Conservation (phyloP, 1,140 invertebrate genomes). For the Pissodes strobi region DNA sequence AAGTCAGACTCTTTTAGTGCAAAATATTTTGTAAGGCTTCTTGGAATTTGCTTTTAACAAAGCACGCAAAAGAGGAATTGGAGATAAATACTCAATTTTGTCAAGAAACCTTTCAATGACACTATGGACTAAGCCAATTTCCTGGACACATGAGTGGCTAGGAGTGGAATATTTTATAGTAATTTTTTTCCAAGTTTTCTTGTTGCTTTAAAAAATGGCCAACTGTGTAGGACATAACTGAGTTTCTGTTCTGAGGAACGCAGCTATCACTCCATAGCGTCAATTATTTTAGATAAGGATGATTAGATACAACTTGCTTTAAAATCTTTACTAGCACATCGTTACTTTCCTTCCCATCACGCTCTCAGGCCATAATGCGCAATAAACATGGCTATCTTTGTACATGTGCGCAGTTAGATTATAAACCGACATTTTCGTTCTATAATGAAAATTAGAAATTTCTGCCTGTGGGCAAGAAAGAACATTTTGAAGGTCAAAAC, state of each 20-base stretch:
- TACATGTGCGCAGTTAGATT: slow-evolving; percentile 41
- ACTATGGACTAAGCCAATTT: slow-evolving; percentile 44
- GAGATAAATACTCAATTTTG: slow-evolving; percentile 41
- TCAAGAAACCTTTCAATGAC: slow-evolving; percentile 41
- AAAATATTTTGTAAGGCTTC: slow-evolving; percentile 31
- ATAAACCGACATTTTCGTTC: slow-evolving; percentile 42
- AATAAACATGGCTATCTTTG: slow-evolving; percentile 36
- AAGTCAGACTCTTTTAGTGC: slow-evolving; percentile 26
- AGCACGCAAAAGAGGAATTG: slow-evolving; percentile 31
- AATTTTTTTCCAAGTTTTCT: slow-evolving; percentile 34
- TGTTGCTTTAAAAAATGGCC: no score
- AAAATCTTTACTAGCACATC: slow-evolving; percentile 41
- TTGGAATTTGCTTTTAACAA: slow-evolving; percentile 27
- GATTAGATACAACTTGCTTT: slow-evolving; percentile 24
- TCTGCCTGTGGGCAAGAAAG: slow-evolving; percentile 38
- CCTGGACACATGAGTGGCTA: slow-evolving; percentile 43
- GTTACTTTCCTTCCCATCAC: slow-evolving; percentile 37
- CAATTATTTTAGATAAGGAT: slow-evolving; percentile 26
- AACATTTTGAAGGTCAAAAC: slow-evolving; percentile 46
- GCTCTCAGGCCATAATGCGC: slow-evolving; percentile 38
- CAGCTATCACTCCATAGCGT: slow-evolving; percentile 46
- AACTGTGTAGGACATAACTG: slow-evolving; percentile 39
- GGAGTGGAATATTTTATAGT: slow-evolving; percentile 47
- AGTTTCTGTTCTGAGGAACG: slow-evolving; percentile 47
- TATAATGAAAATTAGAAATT: slow-evolving; percentile 39